Evolutionary conservation across 2,113 vertebrate genomes (phyloP).

Genomic region (Calyptommatus sinebrachiatus): DNA sequence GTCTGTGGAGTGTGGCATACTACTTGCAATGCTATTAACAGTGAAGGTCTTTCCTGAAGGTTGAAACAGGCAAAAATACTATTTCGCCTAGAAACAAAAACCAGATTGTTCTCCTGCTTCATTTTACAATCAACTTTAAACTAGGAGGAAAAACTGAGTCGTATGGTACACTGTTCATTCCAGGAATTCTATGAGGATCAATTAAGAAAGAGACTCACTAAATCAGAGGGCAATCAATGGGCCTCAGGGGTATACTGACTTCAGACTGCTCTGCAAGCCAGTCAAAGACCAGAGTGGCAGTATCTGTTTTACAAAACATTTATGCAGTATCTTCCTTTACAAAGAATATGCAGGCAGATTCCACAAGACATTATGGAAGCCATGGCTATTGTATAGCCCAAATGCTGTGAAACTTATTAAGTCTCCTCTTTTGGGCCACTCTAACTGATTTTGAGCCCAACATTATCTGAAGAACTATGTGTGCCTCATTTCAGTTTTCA

Average conservation of each 20-base stretch:
- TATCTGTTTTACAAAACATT: slow-evolving; percentile 11
- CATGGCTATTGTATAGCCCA: background rate
- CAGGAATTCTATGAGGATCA: slow-evolving; percentile 22
- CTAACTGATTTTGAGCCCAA: background rate
- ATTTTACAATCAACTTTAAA: background rate
- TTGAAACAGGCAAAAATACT: background rate
- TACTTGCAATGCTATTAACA: too few species aligned
- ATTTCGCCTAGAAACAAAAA: background rate
- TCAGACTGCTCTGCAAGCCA: slow-evolving; percentile 37
- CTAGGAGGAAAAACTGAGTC: background rate
- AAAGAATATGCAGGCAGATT: background rate
- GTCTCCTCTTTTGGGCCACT: background rate
- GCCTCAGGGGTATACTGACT: slow-evolving; percentile 50
- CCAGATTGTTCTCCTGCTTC: background rate
- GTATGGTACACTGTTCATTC: background rate
- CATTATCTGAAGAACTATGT: background rate
- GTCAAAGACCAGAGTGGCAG: slow-evolving; percentile 46
- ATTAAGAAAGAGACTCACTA: slow-evolving; percentile 34
- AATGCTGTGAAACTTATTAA: slow-evolving; percentile 3
- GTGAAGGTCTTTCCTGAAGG: too few species aligned
- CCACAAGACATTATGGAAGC: background rate
- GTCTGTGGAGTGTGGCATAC: too few species aligned
- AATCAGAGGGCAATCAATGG: slow-evolving; percentile 36
- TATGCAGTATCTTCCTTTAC: background rate
- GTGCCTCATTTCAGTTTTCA: background rate